Evolutionary conservation across 2,888 invertebrate genomes (phyloP).

Genomic region (Rhingia rostrata): DNA sequence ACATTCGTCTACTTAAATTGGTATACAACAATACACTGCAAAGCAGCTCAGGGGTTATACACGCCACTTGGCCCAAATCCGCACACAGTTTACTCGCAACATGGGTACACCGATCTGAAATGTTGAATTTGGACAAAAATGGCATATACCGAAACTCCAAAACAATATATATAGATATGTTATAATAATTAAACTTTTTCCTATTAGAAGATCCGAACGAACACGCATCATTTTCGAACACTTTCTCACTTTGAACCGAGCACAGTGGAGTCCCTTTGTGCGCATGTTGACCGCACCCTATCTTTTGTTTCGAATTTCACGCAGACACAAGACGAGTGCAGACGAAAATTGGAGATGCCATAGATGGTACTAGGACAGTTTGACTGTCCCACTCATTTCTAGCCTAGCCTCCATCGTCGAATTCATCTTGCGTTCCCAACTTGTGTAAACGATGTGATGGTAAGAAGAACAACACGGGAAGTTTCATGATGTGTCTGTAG

Average conservation of each 20-base stretch:
- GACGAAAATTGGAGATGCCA: slow-evolving; percentile 48
- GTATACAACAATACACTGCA: slow-evolving; percentile 14
- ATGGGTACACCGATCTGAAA: slow-evolving; percentile 37
- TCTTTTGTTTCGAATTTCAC: slow-evolving; percentile 37
- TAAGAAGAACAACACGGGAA: background rate
- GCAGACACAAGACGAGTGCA: slow-evolving; percentile 36
- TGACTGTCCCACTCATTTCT: slow-evolving; percentile 18
- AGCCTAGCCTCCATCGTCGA: slow-evolving; percentile 51
- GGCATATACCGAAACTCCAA: slow-evolving; percentile 13
- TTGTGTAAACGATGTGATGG: background rate
- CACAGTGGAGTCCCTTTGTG: slow-evolving; percentile 61
- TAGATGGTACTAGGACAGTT: slow-evolving; percentile 39
- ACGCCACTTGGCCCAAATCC: slow-evolving; percentile 8
- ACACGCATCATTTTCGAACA: slow-evolving; percentile 24
- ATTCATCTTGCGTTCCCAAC: slow-evolving; percentile 43
- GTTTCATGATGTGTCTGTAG: slow-evolving; percentile 18
- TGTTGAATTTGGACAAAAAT: slow-evolving; percentile 44
- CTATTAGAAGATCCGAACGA: slow-evolving; percentile 35
- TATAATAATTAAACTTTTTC: slow-evolving; percentile 54
- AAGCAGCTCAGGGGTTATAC: background rate
- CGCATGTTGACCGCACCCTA: slow-evolving; percentile 72
- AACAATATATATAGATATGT: slow-evolving; percentile 3
- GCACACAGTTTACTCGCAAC: background rate
- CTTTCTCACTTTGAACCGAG: slow-evolving; percentile 63
- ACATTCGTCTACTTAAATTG: background rate